A percentile compares a stretch with the other conserved stretches of the same genome.
Conservation (phyloP, 2,113 vertebrate genomes). For the Rhinolophus sinicus region DNA sequence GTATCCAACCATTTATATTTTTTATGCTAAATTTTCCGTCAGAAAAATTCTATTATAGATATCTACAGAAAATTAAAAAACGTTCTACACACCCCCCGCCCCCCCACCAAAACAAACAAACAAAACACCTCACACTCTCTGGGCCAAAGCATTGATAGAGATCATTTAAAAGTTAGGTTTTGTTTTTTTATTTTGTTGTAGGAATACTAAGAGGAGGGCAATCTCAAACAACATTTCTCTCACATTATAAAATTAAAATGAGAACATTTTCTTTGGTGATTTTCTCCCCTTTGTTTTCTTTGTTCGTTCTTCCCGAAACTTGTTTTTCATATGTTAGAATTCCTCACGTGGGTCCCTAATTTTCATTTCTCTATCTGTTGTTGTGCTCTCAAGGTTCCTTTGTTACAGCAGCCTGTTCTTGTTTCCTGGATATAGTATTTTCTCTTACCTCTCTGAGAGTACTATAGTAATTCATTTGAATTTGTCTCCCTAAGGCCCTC, state of each 20-base stretch:
- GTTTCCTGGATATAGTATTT: neutral
- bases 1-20: neutral
- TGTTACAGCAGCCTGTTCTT: neutral
- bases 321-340: neutral
- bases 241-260: neutral
- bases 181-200: neutral
- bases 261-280: neutral
- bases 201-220: neutral
- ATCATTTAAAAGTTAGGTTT: neutral
- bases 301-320: neutral
- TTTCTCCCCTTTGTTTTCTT: neutral
- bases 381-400: neutral
- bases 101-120: too few species aligned
- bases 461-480: neutral
- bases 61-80: neutral
- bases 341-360: neutral
- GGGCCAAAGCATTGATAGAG: neutral
- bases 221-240: neutral
- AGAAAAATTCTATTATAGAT: neutral
- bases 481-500: neutral
- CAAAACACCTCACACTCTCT: neutral
- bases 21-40: slow-evolving; percentile 6
- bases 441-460: neutral
- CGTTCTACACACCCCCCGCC: neutral
- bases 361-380: neutral